These are phyloP conservation scores for Zalophus californianus DNA, from an alignment of 2,797 vertebrate genomes.

Conservation along the genomic window DNA sequence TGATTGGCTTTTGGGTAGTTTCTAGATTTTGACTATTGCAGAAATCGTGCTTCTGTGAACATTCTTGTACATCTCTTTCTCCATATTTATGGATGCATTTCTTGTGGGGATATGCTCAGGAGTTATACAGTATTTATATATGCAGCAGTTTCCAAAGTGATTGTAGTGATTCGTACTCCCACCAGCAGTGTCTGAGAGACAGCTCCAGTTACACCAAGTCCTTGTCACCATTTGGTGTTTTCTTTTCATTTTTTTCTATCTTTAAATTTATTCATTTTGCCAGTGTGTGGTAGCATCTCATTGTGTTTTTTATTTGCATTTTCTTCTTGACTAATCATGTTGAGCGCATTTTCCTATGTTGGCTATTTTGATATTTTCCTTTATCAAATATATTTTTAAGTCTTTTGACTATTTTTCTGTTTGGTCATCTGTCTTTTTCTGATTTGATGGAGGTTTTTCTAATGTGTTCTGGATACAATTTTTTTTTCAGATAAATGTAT, in stretches of 20 bases:
- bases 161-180: background rate
- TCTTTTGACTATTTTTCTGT: constrained; percentile 12
- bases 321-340: background rate
- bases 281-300: background rate
- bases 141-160: background rate
- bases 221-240: background rate
- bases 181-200: background rate
- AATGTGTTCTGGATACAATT: background rate
- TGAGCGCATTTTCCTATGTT: background rate
- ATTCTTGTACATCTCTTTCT: background rate
- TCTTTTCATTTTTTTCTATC: background rate
- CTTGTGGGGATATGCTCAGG: background rate
- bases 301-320: background rate
- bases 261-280: background rate
- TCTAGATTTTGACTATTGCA: background rate
- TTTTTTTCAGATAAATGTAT: background rate
- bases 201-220: background rate
- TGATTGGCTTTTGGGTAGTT: background rate
- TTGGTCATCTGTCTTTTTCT: background rate
- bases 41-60: background rate
- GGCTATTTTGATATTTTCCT: constrained; percentile 1
- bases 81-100: background rate
- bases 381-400: background rate
- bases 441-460: background rate
- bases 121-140: background rate